Evolutionary conservation across 2,797 vertebrate genomes (phyloP).

Genomic region (Spheniscus humboldti): DNA sequence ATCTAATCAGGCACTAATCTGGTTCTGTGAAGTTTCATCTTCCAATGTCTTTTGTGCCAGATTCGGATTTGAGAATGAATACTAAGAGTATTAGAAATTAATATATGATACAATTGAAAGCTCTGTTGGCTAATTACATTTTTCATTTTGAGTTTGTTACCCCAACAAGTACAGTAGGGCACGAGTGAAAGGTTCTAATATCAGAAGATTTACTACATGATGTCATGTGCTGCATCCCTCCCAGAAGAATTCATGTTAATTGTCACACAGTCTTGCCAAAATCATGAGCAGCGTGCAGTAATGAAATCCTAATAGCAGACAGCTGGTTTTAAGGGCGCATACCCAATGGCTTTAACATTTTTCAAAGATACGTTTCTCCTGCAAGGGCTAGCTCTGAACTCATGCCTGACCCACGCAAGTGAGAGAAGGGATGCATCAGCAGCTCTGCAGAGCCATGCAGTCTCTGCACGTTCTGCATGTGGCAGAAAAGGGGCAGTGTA

Average conservation of each 20-base stretch:
- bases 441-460: not conserved
- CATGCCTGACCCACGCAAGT: not conserved
- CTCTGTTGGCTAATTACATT: conserved; percentile 62
- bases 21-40: not conserved
- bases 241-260: conserved; percentile 62
- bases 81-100: conserved; percentile 49
- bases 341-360: not conserved
- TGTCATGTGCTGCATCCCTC: conserved; percentile 56
- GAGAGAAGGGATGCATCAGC: not conserved
- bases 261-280: conserved; percentile 62
- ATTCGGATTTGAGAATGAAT: conserved; percentile 17
- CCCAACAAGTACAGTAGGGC: conserved; percentile 55
- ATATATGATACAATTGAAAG: conserved; percentile 45
- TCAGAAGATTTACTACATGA: conserved; percentile 61
- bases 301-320: conserved; percentile 65
- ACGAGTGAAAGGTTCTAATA: conserved; percentile 64
- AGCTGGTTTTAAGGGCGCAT: conserved; percentile 22
- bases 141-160: conserved; percentile 62
- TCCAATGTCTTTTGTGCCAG: not conserved
- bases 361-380: not conserved
- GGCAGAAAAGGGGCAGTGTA: not conserved
- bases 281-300: conserved; percentile 33
- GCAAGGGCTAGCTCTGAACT: not conserved
- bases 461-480: accelerated
- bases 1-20: too few relatives aligned